Evolutionary conservation across 2,888 invertebrate species (phyloP).

Genomic region (Macaria liturata): DNA sequence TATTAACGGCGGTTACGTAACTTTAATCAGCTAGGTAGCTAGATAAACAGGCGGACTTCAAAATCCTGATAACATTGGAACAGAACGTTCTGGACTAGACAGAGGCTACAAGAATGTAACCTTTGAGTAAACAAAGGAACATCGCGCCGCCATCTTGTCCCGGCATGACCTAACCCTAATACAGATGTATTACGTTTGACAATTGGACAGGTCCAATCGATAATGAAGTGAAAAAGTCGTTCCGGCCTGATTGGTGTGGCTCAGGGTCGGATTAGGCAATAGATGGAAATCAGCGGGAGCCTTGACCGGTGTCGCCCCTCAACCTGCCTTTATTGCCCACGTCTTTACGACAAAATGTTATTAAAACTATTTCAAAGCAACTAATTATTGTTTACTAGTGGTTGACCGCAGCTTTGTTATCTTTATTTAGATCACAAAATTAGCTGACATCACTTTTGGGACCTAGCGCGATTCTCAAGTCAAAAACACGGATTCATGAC

Average conservation of each 20-base stretch:
- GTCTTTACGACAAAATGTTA: conserved; percentile 41
- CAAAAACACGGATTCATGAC: too few species aligned
- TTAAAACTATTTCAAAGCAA: conserved; percentile 24
- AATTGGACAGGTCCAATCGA: conserved; percentile 55
- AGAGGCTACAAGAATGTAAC: conserved; percentile 7
- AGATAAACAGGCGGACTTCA: conserved; percentile 13
- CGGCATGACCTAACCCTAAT: conserved; percentile 26
- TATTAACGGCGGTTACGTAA: conserved; percentile 19
- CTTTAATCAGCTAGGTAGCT: conserved; percentile 10
- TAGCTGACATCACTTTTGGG: too few species aligned
- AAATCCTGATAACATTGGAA: too few species aligned
- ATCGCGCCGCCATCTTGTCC: conserved; percentile 23
- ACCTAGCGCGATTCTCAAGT: too few species aligned
- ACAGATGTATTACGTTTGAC: conserved; percentile 33
- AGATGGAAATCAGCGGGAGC: conserved; percentile 67
- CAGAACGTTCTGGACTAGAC: conserved; percentile 8
- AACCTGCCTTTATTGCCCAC: conserved; percentile 59
- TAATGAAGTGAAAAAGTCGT: conserved; percentile 72
- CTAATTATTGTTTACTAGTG: conserved; percentile 19
- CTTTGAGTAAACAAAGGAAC: conserved; percentile 1
- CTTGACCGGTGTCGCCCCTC: conserved; percentile 75
- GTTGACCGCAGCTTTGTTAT: too few species aligned
- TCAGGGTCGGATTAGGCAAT: conserved; percentile 79
- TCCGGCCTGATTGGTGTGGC: conserved; percentile 76
- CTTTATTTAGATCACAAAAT: too few species aligned